Conservation (phyloP, 2,888 invertebrate species). For the Antheraea assamensis region DNA sequence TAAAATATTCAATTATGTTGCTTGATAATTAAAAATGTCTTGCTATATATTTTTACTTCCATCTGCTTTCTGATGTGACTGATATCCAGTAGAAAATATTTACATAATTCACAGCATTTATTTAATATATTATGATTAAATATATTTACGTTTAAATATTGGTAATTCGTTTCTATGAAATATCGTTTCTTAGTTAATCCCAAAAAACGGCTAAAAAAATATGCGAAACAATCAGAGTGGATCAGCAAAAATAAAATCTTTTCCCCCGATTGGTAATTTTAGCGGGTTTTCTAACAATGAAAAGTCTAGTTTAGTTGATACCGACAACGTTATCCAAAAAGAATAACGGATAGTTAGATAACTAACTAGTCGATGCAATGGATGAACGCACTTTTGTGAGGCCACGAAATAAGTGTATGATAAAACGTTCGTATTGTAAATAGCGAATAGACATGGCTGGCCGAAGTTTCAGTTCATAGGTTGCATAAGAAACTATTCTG, state of each 20-base stretch:
- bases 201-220: conserved; percentile 2
- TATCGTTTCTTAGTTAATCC: not conserved
- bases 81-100: too few relatives aligned
- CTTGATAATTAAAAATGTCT: too few relatives aligned
- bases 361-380: conserved; percentile 32
- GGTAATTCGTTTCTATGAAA: not conserved
- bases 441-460: not conserved
- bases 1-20: too few relatives aligned
- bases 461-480: not conserved
- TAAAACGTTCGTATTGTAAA: not conserved
- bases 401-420: conserved; percentile 30
- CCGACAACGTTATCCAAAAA: conserved; percentile 28
- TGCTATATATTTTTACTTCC: too few relatives aligned
- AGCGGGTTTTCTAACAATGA: conserved; percentile 1
- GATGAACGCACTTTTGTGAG: conserved; percentile 34
- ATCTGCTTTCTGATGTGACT: too few relatives aligned
- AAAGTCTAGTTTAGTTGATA: conserved; percentile 3
- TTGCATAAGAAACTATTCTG: not conserved
- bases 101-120: too few relatives aligned
- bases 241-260: conserved; percentile 25
- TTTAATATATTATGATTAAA: too few relatives aligned
- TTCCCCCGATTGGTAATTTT: conserved; percentile 21
- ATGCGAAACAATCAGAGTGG: conserved; percentile 24
- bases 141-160: not conserved
- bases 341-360: conserved; percentile 33